Percentiles rank a stretch among this genome's conserved stretches.
Evolutionary conservation across 2,888 invertebrate genomes (phyloP).

Genomic region (Lithophane semibrunnea): DNA sequence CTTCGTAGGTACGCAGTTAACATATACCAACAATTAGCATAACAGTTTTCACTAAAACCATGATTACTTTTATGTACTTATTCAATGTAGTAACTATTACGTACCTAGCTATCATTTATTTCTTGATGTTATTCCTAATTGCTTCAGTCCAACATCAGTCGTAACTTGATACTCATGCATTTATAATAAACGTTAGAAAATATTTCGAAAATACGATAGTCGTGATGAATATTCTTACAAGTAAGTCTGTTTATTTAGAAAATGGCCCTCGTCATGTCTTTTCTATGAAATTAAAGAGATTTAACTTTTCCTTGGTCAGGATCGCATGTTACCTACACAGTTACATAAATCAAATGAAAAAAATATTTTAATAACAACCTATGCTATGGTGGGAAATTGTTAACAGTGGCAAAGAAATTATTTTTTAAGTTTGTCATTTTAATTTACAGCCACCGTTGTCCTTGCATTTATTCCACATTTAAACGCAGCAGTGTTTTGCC

Average conservation of each 20-base stretch:
- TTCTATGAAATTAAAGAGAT: neutral
- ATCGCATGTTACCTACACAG: no score
- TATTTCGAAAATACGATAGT: neutral
- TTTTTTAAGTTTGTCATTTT: neutral
- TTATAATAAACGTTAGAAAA: neutral
- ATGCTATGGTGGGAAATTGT: neutral
- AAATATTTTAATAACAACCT: no score
- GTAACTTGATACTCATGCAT: constrained; percentile 5
- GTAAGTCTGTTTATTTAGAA: constrained; percentile 29
- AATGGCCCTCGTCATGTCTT: neutral
- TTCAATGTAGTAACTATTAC: neutral
- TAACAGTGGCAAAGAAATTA: no score
- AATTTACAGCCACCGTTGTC: constrained; percentile 18
- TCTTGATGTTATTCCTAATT: constrained; percentile 28
- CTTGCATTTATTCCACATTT: constrained; percentile 1
- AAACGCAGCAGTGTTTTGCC: constrained; percentile 26
- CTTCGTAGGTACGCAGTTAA: neutral
- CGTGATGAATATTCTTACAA: constrained; percentile 39
- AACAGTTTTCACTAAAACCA: constrained; percentile 5
- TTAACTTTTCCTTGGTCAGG: neutral
- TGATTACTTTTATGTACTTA: constrained; percentile 8
- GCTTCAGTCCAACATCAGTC: neutral
- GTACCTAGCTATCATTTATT: constrained; percentile 1
- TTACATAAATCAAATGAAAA: no score
- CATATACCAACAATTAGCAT: neutral